Base-by-base conservation (phyloP, 2,888 invertebrate species). In the Oxyteleia sp. region DNA sequence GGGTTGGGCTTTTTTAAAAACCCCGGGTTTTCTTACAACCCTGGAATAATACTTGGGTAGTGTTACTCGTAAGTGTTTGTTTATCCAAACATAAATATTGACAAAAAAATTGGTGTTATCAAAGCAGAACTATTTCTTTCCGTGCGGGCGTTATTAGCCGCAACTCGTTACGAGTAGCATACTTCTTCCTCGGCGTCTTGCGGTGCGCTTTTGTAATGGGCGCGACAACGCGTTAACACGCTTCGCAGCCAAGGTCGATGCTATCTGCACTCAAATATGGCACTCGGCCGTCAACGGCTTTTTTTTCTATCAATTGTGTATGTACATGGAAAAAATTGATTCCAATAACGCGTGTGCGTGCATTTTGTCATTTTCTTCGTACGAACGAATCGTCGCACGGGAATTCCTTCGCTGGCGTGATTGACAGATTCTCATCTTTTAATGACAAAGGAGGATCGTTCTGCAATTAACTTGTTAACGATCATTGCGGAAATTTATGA, bases 301-400 rank as follows among this genome's bases (percentile, higher is more conserved):
- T 69, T 69, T 79, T 71, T 41, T 38, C n/a, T n/a, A 10, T 69
- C 49, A 64, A 63, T 79, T n/a, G n/a, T n/a, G n/a, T 79, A 69
- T 23, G 38, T 57, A n/a, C 35, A 8, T n/a, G 32, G 41, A 53
- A 71, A 80, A 80, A 72, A 53, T 26, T 66, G 20, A 64, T 72
- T 68, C 45, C 59, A 80, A 80, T 80, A 53, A 80, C 10, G 47
- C 80, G 72, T 74, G 72, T 72, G 80, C 80, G 80, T 80, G 80
- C 72, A 43, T 72, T 80, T 68, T 51, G 66, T 68, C 59, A 80
- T 80, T 80, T n/a, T n/a, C n/a, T n/a, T n/a, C n/a, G n/a, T n/a
- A n/a, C n/a, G n/a, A n/a, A n/a, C n/a, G n/a, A n/a, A n/a, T n/a
- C n/a, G n/a, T n/a, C n/a, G n/a, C n/a, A n/a, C n/a, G n/a, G n/a